Conservation (phyloP, 1,140 invertebrate genomes). For the Papilio helenus region DNA sequence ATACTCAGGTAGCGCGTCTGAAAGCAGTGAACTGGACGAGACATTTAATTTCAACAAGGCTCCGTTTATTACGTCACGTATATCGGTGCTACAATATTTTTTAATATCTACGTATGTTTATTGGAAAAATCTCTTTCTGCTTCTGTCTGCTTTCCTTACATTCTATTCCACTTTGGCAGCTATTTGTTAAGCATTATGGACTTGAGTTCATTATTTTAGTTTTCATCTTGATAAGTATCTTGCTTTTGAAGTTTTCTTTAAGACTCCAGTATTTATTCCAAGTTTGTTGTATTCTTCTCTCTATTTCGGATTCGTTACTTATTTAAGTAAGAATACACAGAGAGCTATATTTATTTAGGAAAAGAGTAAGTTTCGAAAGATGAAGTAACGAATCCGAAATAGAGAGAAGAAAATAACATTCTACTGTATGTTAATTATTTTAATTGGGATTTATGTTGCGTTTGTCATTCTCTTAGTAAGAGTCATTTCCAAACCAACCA, state of each 20-base stretch:
- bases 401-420: conserved; percentile 32
- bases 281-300: conserved; percentile 39
- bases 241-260: conserved; percentile 43
- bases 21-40: neutral
- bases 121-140: conserved; percentile 16
- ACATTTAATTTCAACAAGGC: neutral
- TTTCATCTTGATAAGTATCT: conserved; percentile 39
- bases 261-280: conserved; percentile 44
- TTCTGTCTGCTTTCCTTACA: conserved; percentile 26
- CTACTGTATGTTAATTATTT: conserved; percentile 3
- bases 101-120: too few species aligned
- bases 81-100: too few species aligned
- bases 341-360: conserved; percentile 46
- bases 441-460: conserved; percentile 38
- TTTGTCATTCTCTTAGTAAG: conserved; percentile 16
- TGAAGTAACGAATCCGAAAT: conserved; percentile 41
- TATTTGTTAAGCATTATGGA: conserved; percentile 33
- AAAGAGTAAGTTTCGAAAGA: conserved; percentile 46
- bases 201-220: conserved; percentile 34
- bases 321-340: conserved; percentile 41
- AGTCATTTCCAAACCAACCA: neutral
- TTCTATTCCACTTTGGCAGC: conserved; percentile 30
- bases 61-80: neutral
- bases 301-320: conserved; percentile 41
- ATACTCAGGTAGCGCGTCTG: neutral